Conservation (phyloP, 2,113 vertebrate species). For the Mola mola region DNA sequence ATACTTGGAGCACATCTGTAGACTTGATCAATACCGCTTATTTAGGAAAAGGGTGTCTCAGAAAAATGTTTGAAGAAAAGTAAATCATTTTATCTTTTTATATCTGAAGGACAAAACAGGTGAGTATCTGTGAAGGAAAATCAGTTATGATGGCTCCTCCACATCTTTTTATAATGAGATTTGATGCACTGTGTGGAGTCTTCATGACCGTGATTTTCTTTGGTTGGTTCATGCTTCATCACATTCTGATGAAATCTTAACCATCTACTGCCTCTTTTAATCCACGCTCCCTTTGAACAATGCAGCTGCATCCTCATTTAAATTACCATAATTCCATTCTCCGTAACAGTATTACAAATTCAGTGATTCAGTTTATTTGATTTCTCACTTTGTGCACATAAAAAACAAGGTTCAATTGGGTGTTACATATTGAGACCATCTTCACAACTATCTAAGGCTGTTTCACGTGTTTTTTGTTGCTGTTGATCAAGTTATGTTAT, state of each 20-base stretch:
- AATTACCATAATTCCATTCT: slow-evolving; percentile 73
- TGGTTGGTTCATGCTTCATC: slow-evolving; percentile 48
- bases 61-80: slow-evolving; percentile 3
- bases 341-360: slow-evolving; percentile 66
- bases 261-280: slow-evolving; percentile 59
- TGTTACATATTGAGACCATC: slow-evolving; percentile 57
- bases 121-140: slow-evolving; percentile 20
- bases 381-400: slow-evolving; percentile 63
- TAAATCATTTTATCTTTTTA: slow-evolving; percentile 21
- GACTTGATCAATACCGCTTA: neutral
- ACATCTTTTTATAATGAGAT: slow-evolving; percentile 50
- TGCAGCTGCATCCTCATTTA: slow-evolving; percentile 51
- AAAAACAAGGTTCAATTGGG: slow-evolving; percentile 69
- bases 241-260: slow-evolving; percentile 64
- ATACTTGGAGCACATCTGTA: neutral
- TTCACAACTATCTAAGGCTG: slow-evolving; percentile 30
- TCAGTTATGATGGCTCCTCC: slow-evolving; percentile 18
- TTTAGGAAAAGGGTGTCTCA: slow-evolving; percentile 11
- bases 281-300: slow-evolving; percentile 65
- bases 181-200: slow-evolving; percentile 26
- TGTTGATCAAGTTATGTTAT: slow-evolving; percentile 32
- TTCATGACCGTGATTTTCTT: slow-evolving; percentile 34
- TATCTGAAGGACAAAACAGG: slow-evolving; percentile 11
- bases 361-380: slow-evolving; percentile 72
- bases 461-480: slow-evolving; percentile 29